A percentile compares a stretch with the other conserved stretches of the same genome.
These are phyloP conservation scores for Lophius piscatorius DNA, from an alignment of 2,113 vertebrate genomes.

Conservation along the genomic window DNA sequence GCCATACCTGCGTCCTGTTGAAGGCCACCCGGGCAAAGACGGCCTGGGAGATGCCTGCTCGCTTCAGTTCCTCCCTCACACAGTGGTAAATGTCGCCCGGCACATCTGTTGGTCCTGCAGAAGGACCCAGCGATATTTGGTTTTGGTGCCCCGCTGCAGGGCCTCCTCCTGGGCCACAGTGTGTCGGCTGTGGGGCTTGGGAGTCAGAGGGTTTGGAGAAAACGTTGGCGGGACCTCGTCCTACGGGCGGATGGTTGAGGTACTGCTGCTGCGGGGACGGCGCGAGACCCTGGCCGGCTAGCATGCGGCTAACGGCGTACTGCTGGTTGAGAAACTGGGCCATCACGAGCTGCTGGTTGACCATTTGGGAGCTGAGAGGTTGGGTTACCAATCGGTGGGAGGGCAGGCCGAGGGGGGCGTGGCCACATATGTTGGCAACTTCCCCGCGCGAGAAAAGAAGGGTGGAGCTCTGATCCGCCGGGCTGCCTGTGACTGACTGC, in stretches of 20 bases:
- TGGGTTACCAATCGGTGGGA: constrained; percentile 91
- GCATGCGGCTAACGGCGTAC: constrained; percentile 96
- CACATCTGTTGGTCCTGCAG: constrained; percentile 81
- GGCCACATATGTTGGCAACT: constrained; percentile 81
- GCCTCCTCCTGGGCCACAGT: constrained; percentile 41
- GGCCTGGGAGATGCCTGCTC: constrained; percentile 98
- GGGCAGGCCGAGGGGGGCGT: constrained; percentile 87
- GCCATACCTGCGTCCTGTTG: constrained; percentile 97
- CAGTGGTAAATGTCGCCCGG: constrained; percentile 97
- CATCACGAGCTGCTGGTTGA: constrained; percentile 98
- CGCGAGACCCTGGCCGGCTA: constrained; percentile 93
- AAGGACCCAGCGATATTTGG: constrained; percentile 37
- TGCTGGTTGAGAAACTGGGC: constrained; percentile 98
- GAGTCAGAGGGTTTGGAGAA: constrained; percentile 92
- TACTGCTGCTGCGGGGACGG: constrained; percentile 91
- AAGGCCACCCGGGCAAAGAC: constrained; percentile 99
- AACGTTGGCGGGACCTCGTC: constrained; percentile 80
- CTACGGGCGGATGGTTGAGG: constrained; percentile 95
- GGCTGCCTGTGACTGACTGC: constrained; percentile 90
- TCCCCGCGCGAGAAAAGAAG: constrained; percentile 85
- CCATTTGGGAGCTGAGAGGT: constrained; percentile 93
- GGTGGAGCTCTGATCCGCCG: constrained; percentile 88
- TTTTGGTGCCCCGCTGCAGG: constrained; percentile 35
- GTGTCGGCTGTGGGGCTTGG: constrained; percentile 84
- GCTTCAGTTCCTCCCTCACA: constrained; percentile 97